Base-by-base conservation (phyloP, 1,140 invertebrate species). In the Magallana gigas region DNA sequence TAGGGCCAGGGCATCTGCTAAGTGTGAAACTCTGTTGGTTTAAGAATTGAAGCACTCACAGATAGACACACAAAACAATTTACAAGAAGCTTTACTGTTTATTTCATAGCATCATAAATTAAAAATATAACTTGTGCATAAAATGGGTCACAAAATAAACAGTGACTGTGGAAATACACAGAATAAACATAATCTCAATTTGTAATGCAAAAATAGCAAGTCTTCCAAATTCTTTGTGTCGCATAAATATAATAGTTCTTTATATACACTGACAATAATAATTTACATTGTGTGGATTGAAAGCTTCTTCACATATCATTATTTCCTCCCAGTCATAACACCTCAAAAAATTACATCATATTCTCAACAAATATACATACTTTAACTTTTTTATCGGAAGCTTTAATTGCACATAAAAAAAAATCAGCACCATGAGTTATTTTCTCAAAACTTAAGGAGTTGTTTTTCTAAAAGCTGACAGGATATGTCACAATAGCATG, bases 81-180 rank as follows among this genome's bases (percentile, higher is more conserved):
- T 48, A 48, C 36, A 48, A 11, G 23, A 76, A 76, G 68, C 68
- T 76, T 76, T 36, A 76, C 23, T 7, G 36, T 76, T 76, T 76
- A 76, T 76, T 48, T 48, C 2, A 48, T 76, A 76, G 68, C 68
- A 76, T 76, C 68, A 76, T 76, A 48, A 71, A 71, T 71, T 9
- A 76, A 76, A 76, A 76, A 29, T 76, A 76, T 29, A 76, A 29
- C 23, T 76, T 76, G 68, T 76, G 68, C 68, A 12, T 76, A 76
- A 76, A 76, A 76, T 12, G 29, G 12, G 68, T 76, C 68, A 76
- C 68, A 29, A 29, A 23, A 76, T 8, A 36, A 9, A 71, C 4
- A 11, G 60, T 64, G 60, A 64, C 60, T n/a, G 36, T n/a, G 16
- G 14, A n/a, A 3, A 71, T 9, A 12, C 48, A 48, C 36, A 5